These are phyloP conservation scores for Paramacrobiotus metropolitanus DNA, from an alignment of 1,140 invertebrate genomes.

Conservation along the genomic window DNA sequence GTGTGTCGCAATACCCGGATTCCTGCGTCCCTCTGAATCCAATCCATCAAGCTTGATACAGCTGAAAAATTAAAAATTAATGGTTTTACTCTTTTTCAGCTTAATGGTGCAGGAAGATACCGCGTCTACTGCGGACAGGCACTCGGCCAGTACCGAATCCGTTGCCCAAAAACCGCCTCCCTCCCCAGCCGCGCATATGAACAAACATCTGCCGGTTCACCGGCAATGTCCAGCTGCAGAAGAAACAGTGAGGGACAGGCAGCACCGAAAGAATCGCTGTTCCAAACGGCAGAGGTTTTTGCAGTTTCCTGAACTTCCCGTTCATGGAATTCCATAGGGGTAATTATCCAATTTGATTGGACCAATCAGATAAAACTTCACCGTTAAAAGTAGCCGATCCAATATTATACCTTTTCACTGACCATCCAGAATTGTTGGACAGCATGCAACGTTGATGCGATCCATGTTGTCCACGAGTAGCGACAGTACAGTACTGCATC, in stretches of 20 bases:
- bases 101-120: conserved; percentile 28
- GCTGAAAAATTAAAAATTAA: background rate
- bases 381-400: background rate
- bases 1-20: too few relatives aligned
- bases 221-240: conserved; percentile 5
- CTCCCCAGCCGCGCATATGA: conserved; percentile 1
- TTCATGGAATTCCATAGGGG: background rate
- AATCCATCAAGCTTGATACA: too few relatives aligned
- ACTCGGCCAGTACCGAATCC: background rate
- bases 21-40: too few relatives aligned
- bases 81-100: conserved; percentile 10
- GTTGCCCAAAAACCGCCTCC: background rate
- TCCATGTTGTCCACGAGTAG: background rate
- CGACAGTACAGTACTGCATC: too few relatives aligned
- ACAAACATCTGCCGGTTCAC: background rate
- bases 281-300: background rate
- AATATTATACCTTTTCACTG: background rate
- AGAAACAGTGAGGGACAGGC: conserved; percentile 5
- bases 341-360: too few relatives aligned
- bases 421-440: background rate
- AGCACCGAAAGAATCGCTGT: background rate
- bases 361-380: background rate
- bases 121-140: conserved; percentile 32
- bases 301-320: background rate
- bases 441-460: background rate